Conservation (phyloP, 1,140 invertebrate genomes). For the Aphelinus certus region DNA sequence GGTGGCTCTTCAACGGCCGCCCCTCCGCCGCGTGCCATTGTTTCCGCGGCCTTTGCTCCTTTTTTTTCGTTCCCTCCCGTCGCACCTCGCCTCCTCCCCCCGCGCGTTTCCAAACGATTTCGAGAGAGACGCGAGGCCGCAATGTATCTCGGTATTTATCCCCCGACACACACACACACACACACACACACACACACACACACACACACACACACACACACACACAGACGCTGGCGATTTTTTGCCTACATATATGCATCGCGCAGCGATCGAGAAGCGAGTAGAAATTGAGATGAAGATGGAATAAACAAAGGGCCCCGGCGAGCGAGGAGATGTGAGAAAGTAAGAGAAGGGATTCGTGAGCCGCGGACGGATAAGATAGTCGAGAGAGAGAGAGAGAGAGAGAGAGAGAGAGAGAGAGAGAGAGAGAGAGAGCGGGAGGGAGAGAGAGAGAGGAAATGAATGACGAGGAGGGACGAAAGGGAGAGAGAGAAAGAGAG, state of each 20-base stretch:
- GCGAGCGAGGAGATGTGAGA: not conserved
- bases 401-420: conserved; percentile 18
- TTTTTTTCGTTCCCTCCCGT: conserved; percentile 33
- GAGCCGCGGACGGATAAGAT: conserved; percentile 6
- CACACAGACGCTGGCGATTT: too few relatives aligned
- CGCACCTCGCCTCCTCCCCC: too few relatives aligned
- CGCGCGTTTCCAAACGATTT: too few relatives aligned
- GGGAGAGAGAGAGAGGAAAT: conserved; percentile 23
- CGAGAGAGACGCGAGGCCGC: too few relatives aligned
- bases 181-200: too few relatives aligned
- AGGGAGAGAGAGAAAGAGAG: conserved; percentile 24
- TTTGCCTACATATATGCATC: too few relatives aligned
- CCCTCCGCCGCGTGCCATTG: conserved; percentile 23
- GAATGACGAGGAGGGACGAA: conserved; percentile 45
- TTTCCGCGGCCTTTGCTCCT: conserved; percentile 31
- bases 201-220: too few relatives aligned
- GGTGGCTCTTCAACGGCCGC: not conserved
- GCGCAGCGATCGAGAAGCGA: too few relatives aligned
- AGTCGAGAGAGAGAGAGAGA: not conserved
- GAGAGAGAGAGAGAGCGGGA: not conserved
- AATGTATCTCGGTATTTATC: too few relatives aligned
- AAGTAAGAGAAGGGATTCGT: conserved; percentile 29
- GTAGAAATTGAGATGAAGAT: too few relatives aligned
- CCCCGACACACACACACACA: too few relatives aligned
- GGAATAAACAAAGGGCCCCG: too few relatives aligned